phyloP scores from a whole-genome alignment of 1,140 invertebrate genomes.

The Caenorhabditis inopinata region DNA sequence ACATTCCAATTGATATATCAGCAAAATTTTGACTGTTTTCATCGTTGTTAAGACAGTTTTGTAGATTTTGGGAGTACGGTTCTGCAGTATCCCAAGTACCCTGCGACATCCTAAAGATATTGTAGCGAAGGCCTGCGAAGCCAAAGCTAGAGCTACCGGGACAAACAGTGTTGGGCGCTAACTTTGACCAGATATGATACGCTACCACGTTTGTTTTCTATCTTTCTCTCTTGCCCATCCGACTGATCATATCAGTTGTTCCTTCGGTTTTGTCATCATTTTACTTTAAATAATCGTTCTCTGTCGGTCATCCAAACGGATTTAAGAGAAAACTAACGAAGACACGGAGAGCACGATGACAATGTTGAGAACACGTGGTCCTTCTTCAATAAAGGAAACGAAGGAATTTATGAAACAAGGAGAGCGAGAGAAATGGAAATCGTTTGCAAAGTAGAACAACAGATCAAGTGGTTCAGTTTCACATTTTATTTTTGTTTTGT shows the following conservation, averaged over 20 bases:
- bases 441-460: not conserved
- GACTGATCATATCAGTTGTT: not conserved
- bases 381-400: not conserved
- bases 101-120: no score
- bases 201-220: not conserved
- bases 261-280: constrained; percentile 9
- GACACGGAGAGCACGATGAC: no score
- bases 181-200: not conserved
- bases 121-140: no score
- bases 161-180: not conserved
- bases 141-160: no score
- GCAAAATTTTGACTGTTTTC: no score
- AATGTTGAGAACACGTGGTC: not conserved
- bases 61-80: no score
- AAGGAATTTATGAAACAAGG: no score
- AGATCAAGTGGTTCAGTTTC: not conserved
- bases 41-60: no score
- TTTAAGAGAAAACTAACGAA: not conserved
- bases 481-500: no score
- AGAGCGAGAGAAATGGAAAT: no score
- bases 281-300: not conserved
- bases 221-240: not conserved
- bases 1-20: no score
- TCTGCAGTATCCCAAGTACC: no score
- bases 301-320: not conserved